Conservation (phyloP, 2,888 invertebrate species). For the Drosophila vallismaia region DNA sequence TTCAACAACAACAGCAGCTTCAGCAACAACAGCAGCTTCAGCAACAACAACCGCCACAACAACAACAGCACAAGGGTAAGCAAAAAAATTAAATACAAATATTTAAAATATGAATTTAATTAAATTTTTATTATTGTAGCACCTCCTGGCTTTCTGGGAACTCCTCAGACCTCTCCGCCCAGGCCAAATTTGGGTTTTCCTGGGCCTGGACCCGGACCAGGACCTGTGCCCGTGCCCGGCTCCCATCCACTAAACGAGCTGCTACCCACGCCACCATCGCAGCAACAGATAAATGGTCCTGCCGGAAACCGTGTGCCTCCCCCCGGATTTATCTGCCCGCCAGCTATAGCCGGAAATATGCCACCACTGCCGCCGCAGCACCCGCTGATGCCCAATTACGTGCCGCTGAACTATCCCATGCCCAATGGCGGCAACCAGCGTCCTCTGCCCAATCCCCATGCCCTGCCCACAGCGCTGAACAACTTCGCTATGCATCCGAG, state of each 20-base stretch:
- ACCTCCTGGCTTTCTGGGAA: constrained; percentile 71
- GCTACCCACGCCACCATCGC: constrained; percentile 63
- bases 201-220: not conserved
- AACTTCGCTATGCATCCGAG: constrained; percentile 84
- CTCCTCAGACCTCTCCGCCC: constrained; percentile 68
- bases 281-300: constrained; percentile 55
- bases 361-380: constrained; percentile 76
- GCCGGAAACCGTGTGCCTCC: constrained; percentile 80
- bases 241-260: constrained; percentile 51
- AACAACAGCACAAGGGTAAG: constrained; percentile 81
- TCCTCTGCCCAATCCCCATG: constrained; percentile 77
- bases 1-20: constrained; percentile 56
- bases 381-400: constrained; percentile 73
- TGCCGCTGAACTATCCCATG: constrained; percentile 75
- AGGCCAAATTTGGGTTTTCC: constrained; percentile 67
- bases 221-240: constrained; percentile 17
- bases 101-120: not conserved
- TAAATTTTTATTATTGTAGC: constrained; percentile 47
- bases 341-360: constrained; percentile 69
- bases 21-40: constrained; percentile 33
- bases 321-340: constrained; percentile 80
- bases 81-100: not conserved
- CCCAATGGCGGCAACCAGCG: constrained; percentile 63
- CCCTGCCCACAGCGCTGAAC: constrained; percentile 83
- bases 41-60: constrained; percentile 9